Percentiles rank a stretch among this genome's conserved stretches.
phyloP scores from a whole-genome alignment of 2,888 invertebrate genomes.

The Caenorhabditis sp. region DNA sequence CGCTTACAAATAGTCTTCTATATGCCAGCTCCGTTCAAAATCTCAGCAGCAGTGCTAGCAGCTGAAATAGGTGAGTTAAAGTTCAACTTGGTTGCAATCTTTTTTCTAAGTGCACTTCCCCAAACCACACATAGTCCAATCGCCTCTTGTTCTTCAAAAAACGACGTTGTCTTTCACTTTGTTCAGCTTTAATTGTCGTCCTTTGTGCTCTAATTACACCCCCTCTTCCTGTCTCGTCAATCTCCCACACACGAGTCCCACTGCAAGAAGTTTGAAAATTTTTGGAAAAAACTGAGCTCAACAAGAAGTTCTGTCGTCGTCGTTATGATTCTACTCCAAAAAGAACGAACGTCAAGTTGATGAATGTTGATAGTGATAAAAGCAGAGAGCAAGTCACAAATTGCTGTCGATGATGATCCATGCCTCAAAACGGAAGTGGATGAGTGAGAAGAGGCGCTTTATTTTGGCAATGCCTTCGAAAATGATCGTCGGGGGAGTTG shows the following conservation, averaged over 20 bases:
- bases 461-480: constrained; percentile 1
- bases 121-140: background rate
- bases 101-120: background rate
- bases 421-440: constrained; percentile 27
- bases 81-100: background rate
- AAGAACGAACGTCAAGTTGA: constrained; percentile 13
- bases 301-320: background rate
- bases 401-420: background rate
- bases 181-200: constrained; percentile 36
- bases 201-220: constrained; percentile 46
- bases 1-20: background rate
- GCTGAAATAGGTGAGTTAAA: constrained; percentile 1
- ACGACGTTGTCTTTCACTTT: constrained; percentile 4
- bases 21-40: constrained; percentile 2
- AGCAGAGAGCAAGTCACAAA: background rate
- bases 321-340: background rate
- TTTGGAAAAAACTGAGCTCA: background rate
- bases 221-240: constrained; percentile 28
- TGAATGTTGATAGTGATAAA: constrained; percentile 26
- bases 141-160: background rate
- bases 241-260: constrained; percentile 13
- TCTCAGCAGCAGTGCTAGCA: background rate
- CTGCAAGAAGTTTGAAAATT: background rate
- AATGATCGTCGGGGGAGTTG: constrained; percentile 68
- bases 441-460: constrained; percentile 2